These are phyloP conservation scores for Zeus faber DNA, from an alignment of 2,113 vertebrate genomes.

Conservation along the genomic window DNA sequence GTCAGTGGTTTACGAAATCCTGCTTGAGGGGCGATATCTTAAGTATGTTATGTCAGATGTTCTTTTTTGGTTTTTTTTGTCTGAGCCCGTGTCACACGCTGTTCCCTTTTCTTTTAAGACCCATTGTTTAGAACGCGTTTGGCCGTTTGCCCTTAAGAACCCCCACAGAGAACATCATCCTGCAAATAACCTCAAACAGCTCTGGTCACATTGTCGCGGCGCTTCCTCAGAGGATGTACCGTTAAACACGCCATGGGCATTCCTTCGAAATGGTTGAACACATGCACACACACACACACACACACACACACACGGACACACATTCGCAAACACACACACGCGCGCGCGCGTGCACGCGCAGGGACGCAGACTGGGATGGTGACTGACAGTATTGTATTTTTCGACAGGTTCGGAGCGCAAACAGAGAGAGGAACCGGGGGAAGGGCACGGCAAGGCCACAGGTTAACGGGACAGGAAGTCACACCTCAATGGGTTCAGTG, in stretches of 20 bases:
- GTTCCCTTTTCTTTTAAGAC: slow-evolving; percentile 27
- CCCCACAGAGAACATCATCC: slow-evolving; percentile 48
- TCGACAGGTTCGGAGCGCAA: no score
- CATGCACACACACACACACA: slow-evolving; percentile 1
- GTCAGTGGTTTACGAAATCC: no score
- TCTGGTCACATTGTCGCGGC: slow-evolving; percentile 54
- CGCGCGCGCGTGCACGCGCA: no score
- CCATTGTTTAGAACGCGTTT: slow-evolving; percentile 62
- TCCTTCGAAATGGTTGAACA: neutral
- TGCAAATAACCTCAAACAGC: slow-evolving; percentile 7
- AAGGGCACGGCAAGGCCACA: neutral
- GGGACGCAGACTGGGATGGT: neutral
- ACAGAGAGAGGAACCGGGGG: no score
- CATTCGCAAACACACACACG: slow-evolving; percentile 10
- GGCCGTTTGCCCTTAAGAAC: slow-evolving; percentile 42
- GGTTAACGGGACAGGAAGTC: slow-evolving; percentile 40
- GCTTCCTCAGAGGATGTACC: slow-evolving; percentile 66
- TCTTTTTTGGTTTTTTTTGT: slow-evolving; percentile 6
- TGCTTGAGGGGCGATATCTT: no score
- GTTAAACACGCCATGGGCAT: neutral
- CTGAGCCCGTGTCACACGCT: slow-evolving; percentile 15
- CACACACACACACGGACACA: slow-evolving; percentile 3
- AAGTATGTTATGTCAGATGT: neutral
- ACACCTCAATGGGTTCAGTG: slow-evolving; percentile 20
- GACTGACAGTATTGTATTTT: neutral